Evolutionary conservation across 2,113 vertebrate species (phyloP).

Genomic region (Odocoileus hemionus): DNA sequence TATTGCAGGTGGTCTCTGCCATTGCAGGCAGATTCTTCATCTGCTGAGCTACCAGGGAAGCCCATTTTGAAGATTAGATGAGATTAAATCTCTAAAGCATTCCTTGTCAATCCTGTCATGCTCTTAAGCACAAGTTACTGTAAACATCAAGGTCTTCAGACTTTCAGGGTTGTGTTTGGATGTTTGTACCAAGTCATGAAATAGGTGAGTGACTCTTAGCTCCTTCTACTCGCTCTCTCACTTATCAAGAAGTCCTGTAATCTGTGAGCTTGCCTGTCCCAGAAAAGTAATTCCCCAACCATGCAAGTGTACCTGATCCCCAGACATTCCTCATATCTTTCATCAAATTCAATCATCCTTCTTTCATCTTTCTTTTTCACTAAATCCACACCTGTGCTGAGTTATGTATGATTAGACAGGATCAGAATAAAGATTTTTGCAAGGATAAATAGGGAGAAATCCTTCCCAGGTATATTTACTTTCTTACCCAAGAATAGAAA

Average conservation of each 20-base stretch:
- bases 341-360: background rate
- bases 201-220: background rate
- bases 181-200: background rate
- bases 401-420: background rate
- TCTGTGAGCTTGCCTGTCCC: background rate
- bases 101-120: background rate
- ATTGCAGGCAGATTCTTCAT: background rate
- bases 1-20: background rate
- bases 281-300: background rate
- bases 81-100: background rate
- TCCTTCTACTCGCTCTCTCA: background rate
- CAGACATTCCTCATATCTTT: background rate
- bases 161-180: background rate
- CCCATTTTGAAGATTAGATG: background rate
- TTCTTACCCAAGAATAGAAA: background rate
- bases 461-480: background rate
- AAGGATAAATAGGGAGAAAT: background rate
- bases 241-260: background rate
- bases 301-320: background rate
- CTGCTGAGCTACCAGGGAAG: background rate
- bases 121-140: background rate
- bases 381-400: background rate
- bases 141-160: background rate
- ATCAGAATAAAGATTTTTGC: background rate
- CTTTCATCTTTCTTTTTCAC: background rate